Percentiles rank a stretch among this genome's conserved stretches.
Evolutionary conservation across 2,113 vertebrate genomes (phyloP).

Genomic region (Elephas maximus): DNA sequence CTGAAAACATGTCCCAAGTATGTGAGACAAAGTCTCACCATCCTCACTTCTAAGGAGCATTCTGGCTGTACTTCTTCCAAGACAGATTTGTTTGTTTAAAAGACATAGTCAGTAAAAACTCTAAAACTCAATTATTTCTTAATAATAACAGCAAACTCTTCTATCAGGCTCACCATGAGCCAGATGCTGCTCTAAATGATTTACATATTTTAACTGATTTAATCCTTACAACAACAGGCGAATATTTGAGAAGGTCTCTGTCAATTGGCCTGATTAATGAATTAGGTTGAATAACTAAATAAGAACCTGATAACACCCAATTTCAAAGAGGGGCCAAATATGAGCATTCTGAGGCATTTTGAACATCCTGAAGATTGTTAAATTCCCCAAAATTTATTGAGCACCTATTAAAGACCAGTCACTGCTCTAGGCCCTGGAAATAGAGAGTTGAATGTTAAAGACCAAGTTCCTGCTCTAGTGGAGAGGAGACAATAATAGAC

Average conservation of each 20-base stretch:
- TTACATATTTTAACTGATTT: not conserved
- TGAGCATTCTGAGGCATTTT: not conserved
- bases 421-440: not conserved
- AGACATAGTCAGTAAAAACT: not conserved
- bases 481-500: not conserved
- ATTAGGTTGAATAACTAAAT: not conserved
- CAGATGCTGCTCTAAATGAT: not conserved
- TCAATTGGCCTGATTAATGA: not conserved
- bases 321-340: constrained; percentile 9
- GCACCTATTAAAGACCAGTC: not conserved
- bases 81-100: too few relatives aligned
- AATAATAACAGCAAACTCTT: not conserved
- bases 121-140: constrained; percentile 10
- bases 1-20: too few relatives aligned
- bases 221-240: not conserved
- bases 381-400: not conserved
- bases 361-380: not conserved
- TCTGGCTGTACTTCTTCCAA: too few relatives aligned
- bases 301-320: not conserved
- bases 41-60: too few relatives aligned
- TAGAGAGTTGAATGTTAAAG: not conserved
- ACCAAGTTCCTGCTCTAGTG: not conserved
- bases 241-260: not conserved
- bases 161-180: not conserved
- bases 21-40: too few relatives aligned